Percentiles rank a stretch among this genome's conserved stretches.
These are phyloP conservation scores for Alloscopus bannaensis DNA, from an alignment of 2,888 invertebrate genomes.

Conservation along the genomic window DNA sequence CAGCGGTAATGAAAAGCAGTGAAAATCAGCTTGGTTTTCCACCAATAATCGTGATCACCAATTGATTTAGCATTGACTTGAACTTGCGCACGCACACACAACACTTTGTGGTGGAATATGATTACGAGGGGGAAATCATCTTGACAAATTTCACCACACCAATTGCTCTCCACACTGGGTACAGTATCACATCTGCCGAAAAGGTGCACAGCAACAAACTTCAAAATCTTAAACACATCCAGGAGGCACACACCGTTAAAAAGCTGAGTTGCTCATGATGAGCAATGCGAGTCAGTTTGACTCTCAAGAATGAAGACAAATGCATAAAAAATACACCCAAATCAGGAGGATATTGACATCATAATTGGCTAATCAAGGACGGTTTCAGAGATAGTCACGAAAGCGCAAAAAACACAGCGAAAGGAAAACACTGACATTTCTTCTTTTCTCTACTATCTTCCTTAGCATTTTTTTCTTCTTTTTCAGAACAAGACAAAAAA, in stretches of 20 bases:
- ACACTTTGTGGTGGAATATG: slow-evolving; percentile 7
- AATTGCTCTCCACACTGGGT: neutral
- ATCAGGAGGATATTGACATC: slow-evolving; percentile 62
- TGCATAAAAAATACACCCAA: slow-evolving; percentile 48
- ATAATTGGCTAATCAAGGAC: slow-evolving; percentile 62
- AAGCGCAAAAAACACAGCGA: slow-evolving; percentile 28
- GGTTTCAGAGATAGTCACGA: slow-evolving; percentile 59
- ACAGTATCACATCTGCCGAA: no score
- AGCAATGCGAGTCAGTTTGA: no score
- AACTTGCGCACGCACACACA: slow-evolving; percentile 25
- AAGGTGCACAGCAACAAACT: no score
- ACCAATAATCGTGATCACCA: slow-evolving; percentile 21
- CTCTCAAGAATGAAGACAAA: slow-evolving; percentile 46
- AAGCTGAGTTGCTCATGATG: no score
- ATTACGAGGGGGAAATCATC: slow-evolving; percentile 42
- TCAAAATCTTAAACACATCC: no score
- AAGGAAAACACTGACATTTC: slow-evolving; percentile 41
- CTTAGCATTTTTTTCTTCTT: slow-evolving; percentile 11
- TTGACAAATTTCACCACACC: slow-evolving; percentile 53
- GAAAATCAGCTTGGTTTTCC: no score
- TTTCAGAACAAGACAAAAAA: slow-evolving; percentile 29
- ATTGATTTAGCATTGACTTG: slow-evolving; percentile 46
- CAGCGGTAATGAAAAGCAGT: no score
- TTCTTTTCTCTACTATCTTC: neutral
- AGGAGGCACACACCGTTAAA: no score